Evolutionary conservation across 1,140 invertebrate species (phyloP).

Genomic region (Danaus melanippus): DNA sequence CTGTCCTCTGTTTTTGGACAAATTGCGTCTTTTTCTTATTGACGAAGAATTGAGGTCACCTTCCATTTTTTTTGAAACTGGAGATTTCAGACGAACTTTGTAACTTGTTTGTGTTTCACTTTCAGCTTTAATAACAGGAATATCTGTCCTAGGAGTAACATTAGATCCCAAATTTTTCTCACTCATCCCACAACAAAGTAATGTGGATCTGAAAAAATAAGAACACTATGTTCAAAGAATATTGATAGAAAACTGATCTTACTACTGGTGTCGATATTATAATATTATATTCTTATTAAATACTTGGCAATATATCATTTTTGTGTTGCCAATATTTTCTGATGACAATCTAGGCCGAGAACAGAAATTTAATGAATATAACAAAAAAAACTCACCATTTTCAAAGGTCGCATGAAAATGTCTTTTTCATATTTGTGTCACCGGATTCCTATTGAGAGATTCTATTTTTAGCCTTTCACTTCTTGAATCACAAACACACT

Average conservation of each 20-base stretch:
- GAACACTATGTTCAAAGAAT: constrained; percentile 19
- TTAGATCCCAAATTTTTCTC: constrained; percentile 31
- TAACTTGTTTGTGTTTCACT: constrained; percentile 51
- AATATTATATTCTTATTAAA: constrained; percentile 4
- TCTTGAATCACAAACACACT: constrained; percentile 40
- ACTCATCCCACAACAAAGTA: constrained; percentile 27
- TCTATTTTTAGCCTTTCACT: constrained; percentile 51
- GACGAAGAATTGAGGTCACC: constrained; percentile 60
- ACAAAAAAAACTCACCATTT: constrained; percentile 50
- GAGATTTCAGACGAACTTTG: constrained; percentile 25
- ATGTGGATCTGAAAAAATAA: constrained; percentile 39
- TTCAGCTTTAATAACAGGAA: constrained; percentile 49
- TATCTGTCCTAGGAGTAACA: constrained; percentile 27
- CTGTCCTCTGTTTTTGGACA: constrained; percentile 69
- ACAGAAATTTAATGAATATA: constrained; percentile 25
- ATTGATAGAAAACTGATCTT: constrained; percentile 18
- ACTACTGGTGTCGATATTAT: constrained; percentile 7
- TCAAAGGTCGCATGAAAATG: constrained; percentile 31
- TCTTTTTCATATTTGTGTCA: constrained; percentile 43
- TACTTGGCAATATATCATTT: constrained; percentile 27
- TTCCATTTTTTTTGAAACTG: constrained; percentile 50
- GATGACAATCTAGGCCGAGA: constrained; percentile 33
- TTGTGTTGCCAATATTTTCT: constrained; percentile 28
- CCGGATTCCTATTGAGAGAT: constrained; percentile 57
- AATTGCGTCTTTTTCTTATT: constrained; percentile 67